These are phyloP conservation scores for Intellagama lesueurii DNA, from an alignment of 2,797 vertebrate species.

Conservation along the genomic window DNA sequence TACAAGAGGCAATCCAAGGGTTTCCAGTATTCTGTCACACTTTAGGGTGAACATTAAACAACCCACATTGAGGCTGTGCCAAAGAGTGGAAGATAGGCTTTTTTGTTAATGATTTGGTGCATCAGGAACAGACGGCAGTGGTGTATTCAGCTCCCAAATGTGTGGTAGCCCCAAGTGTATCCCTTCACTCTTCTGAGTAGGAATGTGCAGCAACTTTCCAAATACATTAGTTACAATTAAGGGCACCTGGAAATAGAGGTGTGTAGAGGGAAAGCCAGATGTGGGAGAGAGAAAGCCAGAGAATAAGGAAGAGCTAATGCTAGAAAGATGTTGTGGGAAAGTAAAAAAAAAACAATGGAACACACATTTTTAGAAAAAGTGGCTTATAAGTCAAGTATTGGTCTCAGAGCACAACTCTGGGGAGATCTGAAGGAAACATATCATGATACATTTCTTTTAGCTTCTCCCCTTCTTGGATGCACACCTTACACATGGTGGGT, in stretches of 20 bases:
- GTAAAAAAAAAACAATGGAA: no score
- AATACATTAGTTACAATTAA: not conserved
- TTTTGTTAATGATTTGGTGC: not conserved
- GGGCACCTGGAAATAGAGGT: not conserved
- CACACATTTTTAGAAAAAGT: no score
- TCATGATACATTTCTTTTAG: no score
- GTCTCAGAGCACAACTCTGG: no score
- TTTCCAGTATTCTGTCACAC: not conserved
- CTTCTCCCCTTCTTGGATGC: no score
- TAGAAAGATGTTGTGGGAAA: not conserved
- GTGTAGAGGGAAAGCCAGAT: not conserved
- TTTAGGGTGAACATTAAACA: not conserved
- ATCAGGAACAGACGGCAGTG: no score
- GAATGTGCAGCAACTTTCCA: not conserved
- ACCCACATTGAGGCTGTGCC: not conserved
- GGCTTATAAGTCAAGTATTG: no score
- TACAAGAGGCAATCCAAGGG: not conserved
- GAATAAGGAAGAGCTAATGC: not conserved
- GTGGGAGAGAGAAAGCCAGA: not conserved
- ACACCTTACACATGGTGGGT: no score
- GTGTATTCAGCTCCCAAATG: not conserved
- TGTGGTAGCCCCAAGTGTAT: not conserved
- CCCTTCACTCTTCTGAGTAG: no score
- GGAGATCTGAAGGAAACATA: no score
- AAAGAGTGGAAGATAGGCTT: no score